A percentile compares a stretch with the other conserved stretches of the same genome.
phyloP scores from a whole-genome alignment of 2,797 vertebrate species.

The Leucoraja ocellata region DNA sequence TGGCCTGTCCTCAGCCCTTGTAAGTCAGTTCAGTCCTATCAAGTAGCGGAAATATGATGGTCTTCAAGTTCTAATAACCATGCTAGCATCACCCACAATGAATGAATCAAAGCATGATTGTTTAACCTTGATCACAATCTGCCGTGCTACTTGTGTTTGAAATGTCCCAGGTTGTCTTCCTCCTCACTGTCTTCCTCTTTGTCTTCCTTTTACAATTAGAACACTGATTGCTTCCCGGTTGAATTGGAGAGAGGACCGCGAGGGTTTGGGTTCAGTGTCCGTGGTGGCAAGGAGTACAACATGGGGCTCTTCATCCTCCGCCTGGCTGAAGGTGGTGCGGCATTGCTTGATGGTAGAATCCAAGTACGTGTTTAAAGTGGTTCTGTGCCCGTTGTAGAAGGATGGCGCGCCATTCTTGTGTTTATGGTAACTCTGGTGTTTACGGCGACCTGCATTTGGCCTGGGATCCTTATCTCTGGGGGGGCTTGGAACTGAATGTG shows the following conservation, averaged over 20 bases:
- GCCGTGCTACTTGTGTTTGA: not conserved
- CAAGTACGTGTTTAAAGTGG: constrained; percentile 65
- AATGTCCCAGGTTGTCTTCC: not conserved
- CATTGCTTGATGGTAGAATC: constrained; percentile 83
- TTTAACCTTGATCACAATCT: not conserved
- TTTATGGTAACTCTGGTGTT: not conserved
- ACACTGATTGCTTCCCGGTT: constrained; percentile 76
- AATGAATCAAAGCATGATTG: not conserved
- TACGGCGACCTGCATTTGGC: too few species aligned
- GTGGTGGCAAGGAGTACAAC: constrained; percentile 95
- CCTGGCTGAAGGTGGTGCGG: constrained; percentile 87
- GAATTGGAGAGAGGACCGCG: constrained; percentile 85
- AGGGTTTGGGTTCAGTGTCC: constrained; percentile 93
- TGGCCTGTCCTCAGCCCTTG: not conserved
- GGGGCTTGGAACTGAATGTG: too few species aligned
- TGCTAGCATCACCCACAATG: not conserved
- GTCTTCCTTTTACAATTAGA: constrained; percentile 44
- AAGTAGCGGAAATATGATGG: not conserved
- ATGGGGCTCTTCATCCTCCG: constrained; percentile 96
- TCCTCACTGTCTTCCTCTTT: too few species aligned
- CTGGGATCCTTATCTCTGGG: too few species aligned
- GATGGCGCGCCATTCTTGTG: not conserved
- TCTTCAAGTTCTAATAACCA: not conserved
- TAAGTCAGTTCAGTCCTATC: not conserved
- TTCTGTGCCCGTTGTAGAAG: not conserved